Evolutionary conservation across 2,888 invertebrate species (phyloP), one percentile per base, ranked within the genome.

Genomic region (Adela reaumurella): DNA sequence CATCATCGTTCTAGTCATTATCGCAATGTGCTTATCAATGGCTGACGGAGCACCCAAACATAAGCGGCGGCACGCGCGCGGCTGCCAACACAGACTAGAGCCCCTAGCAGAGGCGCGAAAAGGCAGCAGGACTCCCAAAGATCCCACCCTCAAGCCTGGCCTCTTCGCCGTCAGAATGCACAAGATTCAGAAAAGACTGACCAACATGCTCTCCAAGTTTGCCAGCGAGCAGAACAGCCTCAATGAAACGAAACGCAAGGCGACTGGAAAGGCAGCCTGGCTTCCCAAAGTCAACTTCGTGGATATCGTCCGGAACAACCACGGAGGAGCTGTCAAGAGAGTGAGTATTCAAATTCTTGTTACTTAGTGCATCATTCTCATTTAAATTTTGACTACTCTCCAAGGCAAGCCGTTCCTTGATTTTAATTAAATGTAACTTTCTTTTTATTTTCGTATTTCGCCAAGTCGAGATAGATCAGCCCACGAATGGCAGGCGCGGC

Each of bases 201-300:
- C 65, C 49, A 70, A 73, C 53, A 72, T 70, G 2, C 62, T 66
- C 51, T 59, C 69, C 45, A 68, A 63, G 55, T 74, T 74, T 54
- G 67, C 64, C 45, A 67, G 69, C 17, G 66, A 70, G 47, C 57
- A 64, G 49, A 62, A 58, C 53, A 19, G 20, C 6, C 57, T 76
- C 17, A 72, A 66, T 48, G 72, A 73, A 50, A 67, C 68, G 14
- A 63, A 59, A 43, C 68, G 68, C 48, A 70, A 71, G 56, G 63
- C 69, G 48, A 67, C 70, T 45, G 73, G 74, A 6, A 74, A 70
- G 67, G 70, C 74, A 1, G 58, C 53, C 46, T 77, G 77, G 77
- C 55, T 78, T 51, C 78, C 78, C 10, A 63, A 70, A 17, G 71
- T 72, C 48, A 78, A 72, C 58, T 78, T 77, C 53, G 70, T 74